Percentiles rank a stretch among this genome's conserved stretches.
Conservation (phyloP, 1,140 invertebrate species). For the Pantala flavescens region DNA sequence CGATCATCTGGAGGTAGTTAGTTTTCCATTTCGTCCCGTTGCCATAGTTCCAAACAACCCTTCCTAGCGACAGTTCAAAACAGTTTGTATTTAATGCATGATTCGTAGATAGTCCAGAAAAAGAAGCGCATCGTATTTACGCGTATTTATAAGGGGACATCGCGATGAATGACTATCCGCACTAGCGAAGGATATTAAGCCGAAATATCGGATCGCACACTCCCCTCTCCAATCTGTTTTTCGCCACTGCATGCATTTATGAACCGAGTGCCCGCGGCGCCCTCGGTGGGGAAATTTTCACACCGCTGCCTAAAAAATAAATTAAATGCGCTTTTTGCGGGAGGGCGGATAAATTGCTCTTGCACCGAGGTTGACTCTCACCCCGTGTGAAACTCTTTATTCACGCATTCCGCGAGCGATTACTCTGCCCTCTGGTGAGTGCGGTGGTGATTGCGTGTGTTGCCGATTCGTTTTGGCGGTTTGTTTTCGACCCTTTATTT, state of each 20-base stretch:
- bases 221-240: not conserved
- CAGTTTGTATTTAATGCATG: too few species aligned
- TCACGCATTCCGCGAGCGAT: conserved; percentile 6
- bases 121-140: too few species aligned
- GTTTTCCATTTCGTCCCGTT: too few species aligned
- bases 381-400: not conserved
- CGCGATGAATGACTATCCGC: not conserved
- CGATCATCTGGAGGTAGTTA: too few species aligned
- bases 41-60: too few species aligned
- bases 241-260: not conserved
- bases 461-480: not conserved
- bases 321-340: not conserved
- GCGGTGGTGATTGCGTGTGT: conserved; percentile 2
- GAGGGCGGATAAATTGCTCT: not conserved
- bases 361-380: not conserved
- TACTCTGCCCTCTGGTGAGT: conserved; percentile 7
- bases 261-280: not conserved
- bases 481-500: not conserved
- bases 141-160: too few species aligned
- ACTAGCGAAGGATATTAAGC: not conserved
- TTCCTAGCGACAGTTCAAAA: too few species aligned
- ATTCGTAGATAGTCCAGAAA: too few species aligned
- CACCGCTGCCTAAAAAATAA: conserved; percentile 6
- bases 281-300: not conserved
- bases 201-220: not conserved